Percentiles rank a stretch among this genome's conserved stretches.
These are phyloP conservation scores for Phycodurus eques DNA, from an alignment of 2,113 vertebrate genomes.

Conservation along the genomic window DNA sequence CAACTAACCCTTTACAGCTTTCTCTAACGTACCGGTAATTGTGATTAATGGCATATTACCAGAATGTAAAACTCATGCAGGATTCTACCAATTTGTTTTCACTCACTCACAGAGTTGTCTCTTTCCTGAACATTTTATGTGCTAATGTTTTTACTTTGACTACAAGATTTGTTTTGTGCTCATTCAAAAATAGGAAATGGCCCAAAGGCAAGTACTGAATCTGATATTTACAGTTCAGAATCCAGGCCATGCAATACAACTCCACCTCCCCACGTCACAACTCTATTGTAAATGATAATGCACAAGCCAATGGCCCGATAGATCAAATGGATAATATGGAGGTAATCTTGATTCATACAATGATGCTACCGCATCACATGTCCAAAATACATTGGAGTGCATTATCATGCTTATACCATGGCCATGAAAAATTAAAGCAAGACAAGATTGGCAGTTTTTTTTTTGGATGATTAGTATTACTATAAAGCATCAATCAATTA, in stretches of 20 bases:
- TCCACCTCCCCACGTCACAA: slow-evolving; percentile 2
- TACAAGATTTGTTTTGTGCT: slow-evolving; percentile 11
- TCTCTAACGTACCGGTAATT: not conserved
- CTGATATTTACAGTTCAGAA: slow-evolving; percentile 19
- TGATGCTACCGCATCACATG: slow-evolving; percentile 11
- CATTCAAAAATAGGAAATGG: slow-evolving; percentile 5
- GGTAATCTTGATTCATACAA: not conserved
- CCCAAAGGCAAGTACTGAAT: slow-evolving; percentile 15
- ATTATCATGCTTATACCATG: slow-evolving; percentile 36
- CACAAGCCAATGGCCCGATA: slow-evolving; percentile 4
- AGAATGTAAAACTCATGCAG: not conserved
- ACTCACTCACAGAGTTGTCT: not conserved
- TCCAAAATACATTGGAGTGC: slow-evolving; percentile 17
- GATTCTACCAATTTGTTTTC: not conserved
- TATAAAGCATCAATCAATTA: slow-evolving; percentile 3
- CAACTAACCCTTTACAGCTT: not conserved
- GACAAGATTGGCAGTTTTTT: not conserved
- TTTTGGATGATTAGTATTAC: not conserved
- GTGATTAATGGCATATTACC: not conserved
- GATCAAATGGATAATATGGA: slow-evolving; percentile 15
- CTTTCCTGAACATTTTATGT: slow-evolving; percentile 2
- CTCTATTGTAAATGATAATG: slow-evolving; percentile 20
- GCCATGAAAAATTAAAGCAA: slow-evolving; percentile 8
- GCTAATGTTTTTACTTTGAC: slow-evolving; percentile 3
- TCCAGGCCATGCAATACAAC: slow-evolving; percentile 2